These are phyloP conservation scores for Mesorhabditis belari DNA, from an alignment of 2,888 invertebrate genomes.

Conservation along the genomic window DNA sequence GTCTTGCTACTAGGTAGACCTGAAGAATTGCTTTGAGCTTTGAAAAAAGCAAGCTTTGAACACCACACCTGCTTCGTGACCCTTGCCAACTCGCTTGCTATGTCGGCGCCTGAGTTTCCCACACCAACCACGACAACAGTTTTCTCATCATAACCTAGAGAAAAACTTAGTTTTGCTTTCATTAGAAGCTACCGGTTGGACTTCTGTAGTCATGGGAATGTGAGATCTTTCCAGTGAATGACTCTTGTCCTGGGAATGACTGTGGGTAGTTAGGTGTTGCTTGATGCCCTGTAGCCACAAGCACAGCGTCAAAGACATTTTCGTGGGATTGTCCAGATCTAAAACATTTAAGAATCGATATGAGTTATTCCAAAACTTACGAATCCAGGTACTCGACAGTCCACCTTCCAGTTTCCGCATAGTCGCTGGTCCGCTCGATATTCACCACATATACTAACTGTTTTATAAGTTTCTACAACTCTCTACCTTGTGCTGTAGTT, in stretches of 20 bases:
- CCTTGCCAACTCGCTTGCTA: conserved; percentile 56
- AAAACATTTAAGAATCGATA: neutral
- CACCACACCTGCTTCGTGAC: conserved; percentile 52
- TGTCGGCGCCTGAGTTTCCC: conserved; percentile 57
- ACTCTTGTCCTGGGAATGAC: conserved; percentile 33
- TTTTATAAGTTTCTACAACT: too few relatives aligned
- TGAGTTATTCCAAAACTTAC: neutral
- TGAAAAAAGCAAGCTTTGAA: too few relatives aligned
- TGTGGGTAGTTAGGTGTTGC: conserved; percentile 55
- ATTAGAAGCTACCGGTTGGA: conserved; percentile 6
- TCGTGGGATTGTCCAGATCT: conserved; percentile 19
- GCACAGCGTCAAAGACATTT: conserved; percentile 56
- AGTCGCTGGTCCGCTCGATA: conserved; percentile 45
- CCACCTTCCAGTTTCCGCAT: conserved; percentile 53
- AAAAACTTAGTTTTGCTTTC: neutral
- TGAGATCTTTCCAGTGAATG: conserved; percentile 37
- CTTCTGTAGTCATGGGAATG: conserved; percentile 52
- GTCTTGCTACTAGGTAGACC: conserved; percentile 57
- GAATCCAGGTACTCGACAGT: conserved; percentile 37
- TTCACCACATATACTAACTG: too few relatives aligned
- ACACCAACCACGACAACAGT: conserved; percentile 56
- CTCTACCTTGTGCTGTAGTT: conserved; percentile 35
- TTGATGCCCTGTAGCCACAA: conserved; percentile 59
- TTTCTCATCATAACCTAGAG: conserved; percentile 54
- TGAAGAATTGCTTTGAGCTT: conserved; percentile 17